phyloP scores from a whole-genome alignment of 2,113 vertebrate genomes.

The Orthochromis indermauri region DNA sequence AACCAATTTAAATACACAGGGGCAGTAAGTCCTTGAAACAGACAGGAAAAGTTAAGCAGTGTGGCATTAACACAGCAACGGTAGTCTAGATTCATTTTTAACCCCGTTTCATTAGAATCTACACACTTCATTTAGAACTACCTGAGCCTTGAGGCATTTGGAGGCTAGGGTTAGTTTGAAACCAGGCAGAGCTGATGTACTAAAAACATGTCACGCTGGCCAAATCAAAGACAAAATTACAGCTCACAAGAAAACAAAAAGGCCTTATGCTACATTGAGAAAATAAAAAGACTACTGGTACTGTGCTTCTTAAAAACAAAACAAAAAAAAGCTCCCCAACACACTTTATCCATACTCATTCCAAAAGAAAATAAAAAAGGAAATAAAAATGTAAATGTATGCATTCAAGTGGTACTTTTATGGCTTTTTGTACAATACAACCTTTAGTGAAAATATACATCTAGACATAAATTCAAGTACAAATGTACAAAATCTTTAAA shows the following conservation, averaged over 20 bases:
- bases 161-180: conserved; percentile 11
- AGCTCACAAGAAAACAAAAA: conserved; percentile 46
- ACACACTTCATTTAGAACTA: conserved; percentile 13
- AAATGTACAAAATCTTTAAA: conserved; percentile 84
- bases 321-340: conserved; percentile 9
- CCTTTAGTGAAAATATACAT: conserved; percentile 91
- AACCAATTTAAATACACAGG: background rate
- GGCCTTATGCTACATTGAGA: conserved; percentile 57
- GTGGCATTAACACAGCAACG: conserved; percentile 6
- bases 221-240: conserved; percentile 51
- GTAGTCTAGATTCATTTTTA: background rate
- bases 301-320: conserved; percentile 65
- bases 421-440: conserved; percentile 84
- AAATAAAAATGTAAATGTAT: conserved; percentile 72
- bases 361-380: conserved; percentile 58
- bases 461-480: conserved; percentile 86
- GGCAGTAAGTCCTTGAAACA: background rate
- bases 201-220: conserved; percentile 23
- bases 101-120: background rate
- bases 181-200: conserved; percentile 14
- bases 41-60: background rate
- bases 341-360: conserved; percentile 66
- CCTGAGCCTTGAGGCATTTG: background rate
- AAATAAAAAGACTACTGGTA: conserved; percentile 52
- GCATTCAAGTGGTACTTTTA: conserved; percentile 78